Percentiles rank a stretch among this genome's conserved stretches.
These are phyloP conservation scores for Portevinia maculata DNA, from an alignment of 2,888 invertebrate species.

Conservation along the genomic window DNA sequence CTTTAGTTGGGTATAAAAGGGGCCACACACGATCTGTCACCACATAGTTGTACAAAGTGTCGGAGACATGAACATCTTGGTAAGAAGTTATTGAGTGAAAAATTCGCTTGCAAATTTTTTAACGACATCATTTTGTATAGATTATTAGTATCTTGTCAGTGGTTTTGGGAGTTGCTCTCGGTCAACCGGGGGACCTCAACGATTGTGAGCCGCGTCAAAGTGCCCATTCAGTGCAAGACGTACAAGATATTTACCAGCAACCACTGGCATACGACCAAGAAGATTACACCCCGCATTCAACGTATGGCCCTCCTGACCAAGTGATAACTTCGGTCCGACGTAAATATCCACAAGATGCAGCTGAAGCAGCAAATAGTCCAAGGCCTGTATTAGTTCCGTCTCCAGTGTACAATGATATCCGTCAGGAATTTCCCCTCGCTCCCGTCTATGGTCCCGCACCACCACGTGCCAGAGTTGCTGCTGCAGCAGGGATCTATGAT, in stretches of 20 bases:
- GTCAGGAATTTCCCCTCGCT: conserved; percentile 42
- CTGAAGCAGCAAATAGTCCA: conserved; percentile 36
- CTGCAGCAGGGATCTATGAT: conserved; percentile 65
- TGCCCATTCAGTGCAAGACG: conserved; percentile 38
- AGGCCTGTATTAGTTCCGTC: conserved; percentile 9
- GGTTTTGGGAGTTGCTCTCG: conserved; percentile 36
- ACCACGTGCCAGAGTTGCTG: conserved; percentile 53
- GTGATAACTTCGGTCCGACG: conserved; percentile 26
- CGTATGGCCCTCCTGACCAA: conserved; percentile 63
- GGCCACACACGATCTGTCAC: conserved; percentile 23
- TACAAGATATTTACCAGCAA: conserved; percentile 54
- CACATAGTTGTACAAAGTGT: conserved; percentile 54
- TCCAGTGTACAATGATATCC: conserved; percentile 37
- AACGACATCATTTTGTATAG: conserved; percentile 6
- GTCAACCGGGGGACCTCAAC: conserved; percentile 38
- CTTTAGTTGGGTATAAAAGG: conserved; percentile 56
- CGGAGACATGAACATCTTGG: conserved; percentile 62
- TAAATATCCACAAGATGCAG: conserved; percentile 42
- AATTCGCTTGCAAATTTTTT: neutral
- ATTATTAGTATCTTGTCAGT: conserved; percentile 32
- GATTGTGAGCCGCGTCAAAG: conserved; percentile 55
- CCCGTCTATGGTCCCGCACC: conserved; percentile 61
- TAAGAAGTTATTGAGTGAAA: conserved; percentile 12
- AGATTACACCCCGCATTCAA: conserved; percentile 50
- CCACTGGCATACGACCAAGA: conserved; percentile 35